phyloP scores from a whole-genome alignment of 2,888 invertebrate genomes.

The Pollenia angustigena region DNA sequence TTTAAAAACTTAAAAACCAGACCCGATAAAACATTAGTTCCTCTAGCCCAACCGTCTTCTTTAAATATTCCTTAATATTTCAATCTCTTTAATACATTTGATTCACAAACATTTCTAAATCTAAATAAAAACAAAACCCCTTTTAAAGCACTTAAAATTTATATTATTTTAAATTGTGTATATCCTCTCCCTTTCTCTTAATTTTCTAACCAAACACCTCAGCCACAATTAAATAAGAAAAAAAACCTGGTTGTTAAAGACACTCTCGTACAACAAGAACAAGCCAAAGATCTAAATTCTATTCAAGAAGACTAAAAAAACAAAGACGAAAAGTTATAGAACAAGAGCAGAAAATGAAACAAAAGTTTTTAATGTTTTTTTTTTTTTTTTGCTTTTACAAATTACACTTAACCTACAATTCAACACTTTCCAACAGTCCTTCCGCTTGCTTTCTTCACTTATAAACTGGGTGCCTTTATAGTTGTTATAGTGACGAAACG shows the following conservation, averaged over 20 bases:
- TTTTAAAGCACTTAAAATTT: conserved; percentile 33
- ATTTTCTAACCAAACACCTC: conserved; percentile 40
- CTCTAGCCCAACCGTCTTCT: background rate
- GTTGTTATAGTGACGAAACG: background rate
- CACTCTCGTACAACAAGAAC: conserved; percentile 17
- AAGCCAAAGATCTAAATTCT: conserved; percentile 42
- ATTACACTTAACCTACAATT: conserved; percentile 73
- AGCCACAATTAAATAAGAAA: conserved; percentile 52
- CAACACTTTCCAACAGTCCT: conserved; percentile 63
- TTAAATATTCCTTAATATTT: background rate
- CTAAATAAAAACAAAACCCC: conserved; percentile 7
- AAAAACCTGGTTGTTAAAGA: conserved; percentile 19
- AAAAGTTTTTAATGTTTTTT: conserved; percentile 40
- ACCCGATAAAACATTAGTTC: no score
- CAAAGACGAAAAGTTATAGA: conserved; percentile 25
- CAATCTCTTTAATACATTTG: background rate
- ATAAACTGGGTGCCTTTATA: background rate
- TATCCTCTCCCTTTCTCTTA: background rate
- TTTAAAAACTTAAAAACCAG: no score
- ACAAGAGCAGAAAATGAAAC: conserved; percentile 40
- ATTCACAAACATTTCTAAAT: background rate
- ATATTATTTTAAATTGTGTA: conserved; percentile 17
- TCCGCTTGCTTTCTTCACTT: conserved; percentile 29
- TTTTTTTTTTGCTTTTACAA: conserved; percentile 14
- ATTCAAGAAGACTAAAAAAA: conserved; percentile 51